A percentile compares a stretch with the other conserved stretches of the same genome.
Conservation (phyloP, 1,140 invertebrate genomes). For the Propsilocerus akamusi region DNA sequence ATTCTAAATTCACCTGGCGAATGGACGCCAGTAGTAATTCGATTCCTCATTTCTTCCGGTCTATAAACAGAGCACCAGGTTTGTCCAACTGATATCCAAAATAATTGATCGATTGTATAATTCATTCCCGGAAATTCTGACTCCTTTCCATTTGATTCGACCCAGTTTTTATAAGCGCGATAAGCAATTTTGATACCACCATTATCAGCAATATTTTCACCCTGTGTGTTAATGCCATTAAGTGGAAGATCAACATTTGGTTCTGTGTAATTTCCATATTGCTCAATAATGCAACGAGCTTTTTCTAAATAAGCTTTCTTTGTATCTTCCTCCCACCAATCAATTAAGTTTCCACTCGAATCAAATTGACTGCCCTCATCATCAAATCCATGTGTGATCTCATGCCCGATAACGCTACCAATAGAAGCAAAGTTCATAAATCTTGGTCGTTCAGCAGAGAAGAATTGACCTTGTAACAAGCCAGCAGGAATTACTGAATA, state of each 20-base stretch:
- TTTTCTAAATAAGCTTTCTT: conserved; percentile 32
- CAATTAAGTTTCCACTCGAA: conserved; percentile 29
- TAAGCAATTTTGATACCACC: conserved; percentile 26
- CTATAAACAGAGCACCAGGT: conserved; percentile 23
- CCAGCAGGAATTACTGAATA: conserved; percentile 36
- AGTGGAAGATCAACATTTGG: conserved; percentile 23
- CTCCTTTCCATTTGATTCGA: conserved; percentile 11
- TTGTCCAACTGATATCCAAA: conserved; percentile 49
- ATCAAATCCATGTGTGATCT: conserved; percentile 39
- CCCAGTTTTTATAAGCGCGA: conserved; percentile 7
- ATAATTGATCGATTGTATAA: conserved; percentile 48
- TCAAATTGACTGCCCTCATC: conserved; percentile 16
- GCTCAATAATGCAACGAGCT: conserved; percentile 47
- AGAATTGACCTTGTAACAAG: conserved; percentile 37
- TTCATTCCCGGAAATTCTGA: conserved; percentile 24
- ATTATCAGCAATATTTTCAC: conserved; percentile 65
- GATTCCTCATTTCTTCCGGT: conserved; percentile 37
- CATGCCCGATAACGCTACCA: conserved; percentile 45
- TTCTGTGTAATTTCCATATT: conserved; percentile 42
- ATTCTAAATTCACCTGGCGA: conserved; percentile 28
- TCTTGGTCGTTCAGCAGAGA: conserved; percentile 30
- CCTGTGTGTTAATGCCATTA: conserved; percentile 64
- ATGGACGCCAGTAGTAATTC: conserved; percentile 34
- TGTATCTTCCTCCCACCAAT: conserved; percentile 35
- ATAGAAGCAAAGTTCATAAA: conserved; percentile 47